phyloP scores from a whole-genome alignment of 2,113 vertebrate species.

The Echinops telfairi region DNA sequence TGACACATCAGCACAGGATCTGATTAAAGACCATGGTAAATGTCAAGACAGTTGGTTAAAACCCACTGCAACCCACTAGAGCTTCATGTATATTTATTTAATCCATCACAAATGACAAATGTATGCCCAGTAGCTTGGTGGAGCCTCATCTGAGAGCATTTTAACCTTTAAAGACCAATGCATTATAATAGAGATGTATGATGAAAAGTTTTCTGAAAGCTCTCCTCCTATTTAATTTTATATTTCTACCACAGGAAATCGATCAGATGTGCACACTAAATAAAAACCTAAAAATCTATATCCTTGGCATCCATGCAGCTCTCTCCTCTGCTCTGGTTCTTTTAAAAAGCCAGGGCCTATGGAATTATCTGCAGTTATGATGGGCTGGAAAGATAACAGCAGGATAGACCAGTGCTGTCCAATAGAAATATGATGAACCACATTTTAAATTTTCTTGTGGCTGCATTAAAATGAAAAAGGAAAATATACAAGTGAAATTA shows the following conservation, averaged over 20 bases:
- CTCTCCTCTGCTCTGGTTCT: background rate
- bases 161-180: conserved; percentile 42
- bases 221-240: conserved; percentile 24
- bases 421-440: background rate
- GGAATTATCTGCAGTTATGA: background rate
- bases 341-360: conserved; percentile 21
- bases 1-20: conserved; percentile 3
- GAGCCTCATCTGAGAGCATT: background rate
- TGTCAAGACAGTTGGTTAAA: conserved; percentile 41
- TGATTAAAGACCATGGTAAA: conserved; percentile 39
- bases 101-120: background rate
- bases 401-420: background rate
- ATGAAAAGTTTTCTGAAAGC: background rate
- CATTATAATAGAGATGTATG: background rate
- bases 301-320: background rate
- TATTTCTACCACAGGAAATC: conserved; percentile 35
- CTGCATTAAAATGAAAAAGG: background rate
- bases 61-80: no score
- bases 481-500: background rate
- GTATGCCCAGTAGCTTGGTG: background rate
- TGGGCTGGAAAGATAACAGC: background rate
- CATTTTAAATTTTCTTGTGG: conserved; percentile 20
- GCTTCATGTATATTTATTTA: conserved; percentile 10
- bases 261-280: background rate
- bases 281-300: background rate